phyloP scores from a whole-genome alignment of 2,113 vertebrate species.

The Campylorhamphus procurvoides region DNA sequence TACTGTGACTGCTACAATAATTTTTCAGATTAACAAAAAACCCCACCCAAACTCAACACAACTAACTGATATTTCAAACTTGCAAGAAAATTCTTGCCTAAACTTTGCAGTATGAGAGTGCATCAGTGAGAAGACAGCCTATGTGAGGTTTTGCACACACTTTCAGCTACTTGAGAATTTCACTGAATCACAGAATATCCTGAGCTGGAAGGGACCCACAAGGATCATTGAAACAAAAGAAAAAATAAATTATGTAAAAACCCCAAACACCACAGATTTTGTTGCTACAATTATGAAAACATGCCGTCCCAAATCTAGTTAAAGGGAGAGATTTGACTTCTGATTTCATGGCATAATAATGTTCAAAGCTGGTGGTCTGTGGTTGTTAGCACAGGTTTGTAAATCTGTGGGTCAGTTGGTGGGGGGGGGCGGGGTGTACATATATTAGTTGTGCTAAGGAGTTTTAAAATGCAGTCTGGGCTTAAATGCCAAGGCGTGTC shows the following conservation, averaged over 20 bases:
- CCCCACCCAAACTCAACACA: neutral
- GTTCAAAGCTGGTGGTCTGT: no score
- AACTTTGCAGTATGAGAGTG: neutral
- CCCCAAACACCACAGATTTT: neutral
- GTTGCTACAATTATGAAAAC: neutral
- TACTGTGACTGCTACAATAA: neutral
- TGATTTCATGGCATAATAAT: neutral
- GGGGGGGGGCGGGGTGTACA: no score
- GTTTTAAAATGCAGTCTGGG: neutral
- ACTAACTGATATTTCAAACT: neutral
- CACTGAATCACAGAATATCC: neutral
- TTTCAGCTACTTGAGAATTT: neutral
- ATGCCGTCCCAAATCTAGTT: neutral
- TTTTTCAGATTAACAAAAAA: neutral
- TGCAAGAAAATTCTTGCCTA: neutral
- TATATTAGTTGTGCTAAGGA: neutral
- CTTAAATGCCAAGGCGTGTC: neutral
- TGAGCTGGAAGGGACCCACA: neutral
- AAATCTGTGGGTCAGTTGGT: neutral
- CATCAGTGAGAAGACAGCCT: neutral
- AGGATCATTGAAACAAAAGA: neutral
- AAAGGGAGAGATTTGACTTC: neutral
- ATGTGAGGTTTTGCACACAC: neutral
- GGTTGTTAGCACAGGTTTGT: neutral
- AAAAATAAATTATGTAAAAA: rapidly evolving